phyloP scores from a whole-genome alignment of 2,888 invertebrate genomes.

The Drosophila robusta region DNA sequence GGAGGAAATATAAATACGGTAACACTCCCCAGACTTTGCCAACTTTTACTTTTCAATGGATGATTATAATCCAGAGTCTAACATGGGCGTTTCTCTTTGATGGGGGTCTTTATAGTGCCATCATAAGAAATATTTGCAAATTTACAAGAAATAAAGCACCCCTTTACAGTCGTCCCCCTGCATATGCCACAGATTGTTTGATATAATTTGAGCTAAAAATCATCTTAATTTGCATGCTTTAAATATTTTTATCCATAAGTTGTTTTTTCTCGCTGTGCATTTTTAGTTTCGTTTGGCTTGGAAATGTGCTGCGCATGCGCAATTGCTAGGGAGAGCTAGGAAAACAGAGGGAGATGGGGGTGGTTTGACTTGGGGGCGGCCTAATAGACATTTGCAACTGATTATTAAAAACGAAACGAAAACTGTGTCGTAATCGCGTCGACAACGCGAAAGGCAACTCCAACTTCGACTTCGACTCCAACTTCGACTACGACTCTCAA shows the following conservation, averaged over 20 bases:
- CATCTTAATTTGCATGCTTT: slow-evolving; percentile 71
- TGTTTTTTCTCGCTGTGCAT: slow-evolving; percentile 39
- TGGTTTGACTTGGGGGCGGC: slow-evolving; percentile 23
- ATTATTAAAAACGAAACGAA: slow-evolving; percentile 78
- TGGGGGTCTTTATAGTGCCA: neutral
- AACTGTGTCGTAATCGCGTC: slow-evolving; percentile 69
- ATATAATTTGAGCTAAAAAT: slow-evolving; percentile 64
- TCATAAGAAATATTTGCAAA: slow-evolving; percentile 52
- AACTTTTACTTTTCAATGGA: slow-evolving; percentile 59
- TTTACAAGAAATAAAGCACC: slow-evolving; percentile 50
- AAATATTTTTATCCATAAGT: slow-evolving; percentile 44
- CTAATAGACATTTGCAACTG: slow-evolving; percentile 73
- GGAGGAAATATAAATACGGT: neutral
- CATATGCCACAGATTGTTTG: slow-evolving; percentile 19
- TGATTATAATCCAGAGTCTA: slow-evolving; percentile 48
- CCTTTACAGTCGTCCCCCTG: neutral
- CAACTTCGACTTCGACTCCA: slow-evolving; percentile 17
- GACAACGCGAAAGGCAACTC: slow-evolving; percentile 52
- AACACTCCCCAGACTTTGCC: slow-evolving; percentile 13
- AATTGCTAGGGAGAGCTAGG: slow-evolving; percentile 6
- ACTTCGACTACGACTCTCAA: slow-evolving; percentile 56
- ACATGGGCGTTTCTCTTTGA: slow-evolving; percentile 19
- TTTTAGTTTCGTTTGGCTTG: slow-evolving; percentile 48
- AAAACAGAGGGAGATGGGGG: neutral
- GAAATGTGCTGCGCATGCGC: slow-evolving; percentile 67